Conservation (phyloP, 2,797 vertebrate genomes). For the Sebastes umbrosus region DNA sequence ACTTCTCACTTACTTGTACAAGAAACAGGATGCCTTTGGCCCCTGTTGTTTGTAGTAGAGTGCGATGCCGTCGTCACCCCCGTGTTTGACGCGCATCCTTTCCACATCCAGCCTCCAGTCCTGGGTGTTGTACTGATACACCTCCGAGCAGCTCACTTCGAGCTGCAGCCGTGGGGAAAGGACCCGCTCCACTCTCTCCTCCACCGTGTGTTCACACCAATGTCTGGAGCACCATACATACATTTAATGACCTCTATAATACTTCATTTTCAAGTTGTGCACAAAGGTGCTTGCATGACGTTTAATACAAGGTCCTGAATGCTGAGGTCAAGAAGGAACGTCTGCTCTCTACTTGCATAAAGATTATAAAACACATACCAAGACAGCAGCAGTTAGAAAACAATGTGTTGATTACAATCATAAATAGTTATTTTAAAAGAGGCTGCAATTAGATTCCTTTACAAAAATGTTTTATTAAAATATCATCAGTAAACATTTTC, state of each 20-base stretch:
- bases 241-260: background rate
- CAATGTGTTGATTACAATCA: background rate
- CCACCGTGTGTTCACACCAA: slow-evolving; percentile 85
- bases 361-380: background rate
- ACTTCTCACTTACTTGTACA: slow-evolving; percentile 86
- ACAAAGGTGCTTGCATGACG: background rate
- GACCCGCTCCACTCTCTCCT: slow-evolving; percentile 78
- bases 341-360: background rate
- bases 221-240: slow-evolving; percentile 70
- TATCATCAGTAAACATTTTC: background rate
- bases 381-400: background rate
- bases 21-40: slow-evolving; percentile 76
- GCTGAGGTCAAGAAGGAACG: background rate
- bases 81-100: slow-evolving; percentile 73
- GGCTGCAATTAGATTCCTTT: background rate
- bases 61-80: slow-evolving; percentile 72
- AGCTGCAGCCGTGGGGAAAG: slow-evolving; percentile 83
- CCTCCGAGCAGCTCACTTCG: slow-evolving; percentile 82
- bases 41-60: slow-evolving; percentile 72
- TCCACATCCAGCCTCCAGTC: slow-evolving; percentile 88
- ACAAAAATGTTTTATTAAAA: background rate
- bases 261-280: background rate
- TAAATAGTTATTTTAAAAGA: background rate
- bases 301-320: background rate
- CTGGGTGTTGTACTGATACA: slow-evolving; percentile 84